Evolutionary conservation across 2,888 invertebrate genomes (phyloP).

Genomic region (Harpagoxenus sublaevis): DNA sequence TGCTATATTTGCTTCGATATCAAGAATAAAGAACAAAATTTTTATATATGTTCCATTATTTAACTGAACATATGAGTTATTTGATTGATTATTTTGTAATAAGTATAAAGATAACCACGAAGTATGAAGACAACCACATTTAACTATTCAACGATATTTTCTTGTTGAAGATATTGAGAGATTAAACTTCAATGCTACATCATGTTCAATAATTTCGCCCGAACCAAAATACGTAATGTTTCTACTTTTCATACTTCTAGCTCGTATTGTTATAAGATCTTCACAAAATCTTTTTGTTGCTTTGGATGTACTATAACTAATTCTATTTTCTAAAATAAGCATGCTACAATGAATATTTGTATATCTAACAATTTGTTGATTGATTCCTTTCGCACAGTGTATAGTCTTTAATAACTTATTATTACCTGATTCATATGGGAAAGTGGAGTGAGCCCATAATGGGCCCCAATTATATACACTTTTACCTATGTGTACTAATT

Average conservation of each 20-base stretch:
- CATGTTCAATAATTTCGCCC: not conserved
- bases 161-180: not conserved
- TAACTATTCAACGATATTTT: not conserved
- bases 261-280: not conserved
- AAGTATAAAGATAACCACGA: too few species aligned
- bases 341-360: not conserved
- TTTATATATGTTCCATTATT: too few species aligned
- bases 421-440: conserved; percentile 6
- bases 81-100: too few species aligned
- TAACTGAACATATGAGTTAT: too few species aligned
- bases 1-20: too few species aligned
- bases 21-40: too few species aligned
- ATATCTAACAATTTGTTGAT: not conserved
- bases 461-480: conserved; percentile 20
- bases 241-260: not conserved
- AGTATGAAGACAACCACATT: not conserved
- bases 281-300: conserved; percentile 8
- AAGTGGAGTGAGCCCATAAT: conserved; percentile 1
- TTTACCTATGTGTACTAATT: not conserved
- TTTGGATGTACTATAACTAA: not conserved
- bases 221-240: conserved; percentile 16
- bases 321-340: not conserved
- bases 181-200: not conserved
- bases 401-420: not conserved
- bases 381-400: not conserved